Percentiles rank a stretch among this genome's conserved stretches.
Evolutionary conservation across 2,888 invertebrate species (phyloP).

Genomic region (Drosophila rellima): DNA sequence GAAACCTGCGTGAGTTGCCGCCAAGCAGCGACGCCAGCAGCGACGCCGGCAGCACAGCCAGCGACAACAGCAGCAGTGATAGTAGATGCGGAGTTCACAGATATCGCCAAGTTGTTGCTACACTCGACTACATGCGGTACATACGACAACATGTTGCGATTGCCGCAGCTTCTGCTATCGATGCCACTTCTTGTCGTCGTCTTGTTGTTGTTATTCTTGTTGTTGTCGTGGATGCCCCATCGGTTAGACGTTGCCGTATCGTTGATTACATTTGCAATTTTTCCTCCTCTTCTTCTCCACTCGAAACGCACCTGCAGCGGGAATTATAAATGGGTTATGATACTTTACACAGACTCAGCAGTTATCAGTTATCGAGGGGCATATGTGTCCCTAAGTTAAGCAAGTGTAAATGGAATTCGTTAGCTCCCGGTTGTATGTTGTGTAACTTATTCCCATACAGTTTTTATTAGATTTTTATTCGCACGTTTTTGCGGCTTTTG

Average conservation of each 20-base stretch:
- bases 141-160: conserved; percentile 52
- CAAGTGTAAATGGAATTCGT: conserved; percentile 16
- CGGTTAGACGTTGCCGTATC: conserved; percentile 24
- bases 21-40: conserved; percentile 19
- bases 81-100: conserved; percentile 62
- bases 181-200: conserved; percentile 5
- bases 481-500: conserved; percentile 42
- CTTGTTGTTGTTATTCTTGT: conserved; percentile 29
- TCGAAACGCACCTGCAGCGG: not conserved
- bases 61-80: conserved; percentile 19
- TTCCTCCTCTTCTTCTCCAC: not conserved
- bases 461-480: conserved; percentile 28
- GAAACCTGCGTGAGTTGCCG: conserved; percentile 66
- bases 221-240: conserved; percentile 34
- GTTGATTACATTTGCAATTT: conserved; percentile 61
- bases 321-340: conserved; percentile 12
- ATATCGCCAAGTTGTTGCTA: conserved; percentile 72
- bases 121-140: conserved; percentile 59
- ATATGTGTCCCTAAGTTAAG: not conserved
- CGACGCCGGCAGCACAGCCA: conserved; percentile 2
- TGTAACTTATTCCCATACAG: not conserved
- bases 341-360: conserved; percentile 3
- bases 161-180: conserved; percentile 24
- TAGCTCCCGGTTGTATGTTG: not conserved
- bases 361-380: not conserved